Base-by-base conservation (phyloP, 2,797 vertebrate genomes). In the Ctenochaetus hawaiiensis region DNA sequence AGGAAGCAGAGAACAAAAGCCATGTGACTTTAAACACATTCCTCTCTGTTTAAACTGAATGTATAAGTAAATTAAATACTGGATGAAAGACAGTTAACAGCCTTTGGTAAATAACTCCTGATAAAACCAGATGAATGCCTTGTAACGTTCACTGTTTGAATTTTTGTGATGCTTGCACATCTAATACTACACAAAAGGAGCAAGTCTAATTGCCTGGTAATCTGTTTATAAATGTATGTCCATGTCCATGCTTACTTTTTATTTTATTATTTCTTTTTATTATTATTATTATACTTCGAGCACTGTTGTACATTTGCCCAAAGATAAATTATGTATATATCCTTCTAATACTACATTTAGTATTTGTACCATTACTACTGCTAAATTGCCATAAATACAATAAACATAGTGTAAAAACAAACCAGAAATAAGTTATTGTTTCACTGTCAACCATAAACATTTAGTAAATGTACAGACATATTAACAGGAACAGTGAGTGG, bases 11-110 rank as follows among this genome's bases (percentile, higher is more conserved):
- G 6, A 37, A 47, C 26, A 45, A 23, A 57, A 53, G 17, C 23
- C 51, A 8, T 14, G 20, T 57, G 5, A 17, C 10, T 60, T n/a
- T 13, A 51, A 79, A 47, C 16, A 57, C 57, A 39, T 49, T 64
- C 23, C 11, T 20, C 14, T 18, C 4, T 68, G 30, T 53, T 34
- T 22, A 47, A 30, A 6, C 26, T 18, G 13, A 43, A 14, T 26
- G 43, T 26, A 45, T 8, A 12, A 37, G 9, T 62, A 1, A 37
- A 6, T 26, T 8, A 60, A 13, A 30, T 11, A 10, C 13, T 37
- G 8, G 4, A 67, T 2, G 30, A 39, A 67, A 59, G 13, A 17
- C 6, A 66, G 44, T 17, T 3, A 44, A 37, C 18, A 20, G 14
- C 13, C 58, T 34, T 49, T 16, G 44, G 14, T 54, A 13, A 49